A percentile compares a stretch with the other conserved stretches of the same genome.
Conservation (phyloP, 2,113 vertebrate species). For the Uria aalge region DNA sequence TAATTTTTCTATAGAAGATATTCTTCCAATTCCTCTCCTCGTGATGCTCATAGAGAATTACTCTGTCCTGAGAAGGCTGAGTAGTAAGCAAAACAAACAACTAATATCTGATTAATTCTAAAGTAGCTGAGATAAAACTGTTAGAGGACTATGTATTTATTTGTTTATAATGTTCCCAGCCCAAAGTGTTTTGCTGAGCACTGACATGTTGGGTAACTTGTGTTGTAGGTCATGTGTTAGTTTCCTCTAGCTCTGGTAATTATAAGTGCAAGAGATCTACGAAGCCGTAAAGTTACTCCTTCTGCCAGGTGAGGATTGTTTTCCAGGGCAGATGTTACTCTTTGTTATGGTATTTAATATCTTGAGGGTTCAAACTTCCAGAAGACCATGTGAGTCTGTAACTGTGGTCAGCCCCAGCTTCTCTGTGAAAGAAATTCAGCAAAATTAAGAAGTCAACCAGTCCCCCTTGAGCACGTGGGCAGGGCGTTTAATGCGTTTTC, state of each 20-base stretch:
- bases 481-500: neutral
- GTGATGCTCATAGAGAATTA: neutral
- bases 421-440: neutral
- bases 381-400: neutral
- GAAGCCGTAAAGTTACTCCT: neutral
- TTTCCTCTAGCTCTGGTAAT: neutral
- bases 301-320: neutral
- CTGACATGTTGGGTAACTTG: neutral
- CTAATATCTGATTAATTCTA: neutral
- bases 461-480: neutral
- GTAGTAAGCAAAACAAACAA: neutral
- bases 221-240: neutral
- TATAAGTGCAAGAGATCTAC: neutral
- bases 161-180: neutral
- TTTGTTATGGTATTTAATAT: neutral
- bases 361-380: neutral
- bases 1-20: neutral
- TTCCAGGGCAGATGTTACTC: neutral
- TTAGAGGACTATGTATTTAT: neutral
- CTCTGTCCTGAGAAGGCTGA: neutral
- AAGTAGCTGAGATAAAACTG: neutral
- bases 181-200: neutral
- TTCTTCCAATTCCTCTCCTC: neutral
- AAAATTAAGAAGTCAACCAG: neutral
- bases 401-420: neutral